A percentile compares a stretch with the other conserved stretches of the same genome.
phyloP scores from a whole-genome alignment of 2,797 vertebrate species.

The Epinephelus malabaricus region DNA sequence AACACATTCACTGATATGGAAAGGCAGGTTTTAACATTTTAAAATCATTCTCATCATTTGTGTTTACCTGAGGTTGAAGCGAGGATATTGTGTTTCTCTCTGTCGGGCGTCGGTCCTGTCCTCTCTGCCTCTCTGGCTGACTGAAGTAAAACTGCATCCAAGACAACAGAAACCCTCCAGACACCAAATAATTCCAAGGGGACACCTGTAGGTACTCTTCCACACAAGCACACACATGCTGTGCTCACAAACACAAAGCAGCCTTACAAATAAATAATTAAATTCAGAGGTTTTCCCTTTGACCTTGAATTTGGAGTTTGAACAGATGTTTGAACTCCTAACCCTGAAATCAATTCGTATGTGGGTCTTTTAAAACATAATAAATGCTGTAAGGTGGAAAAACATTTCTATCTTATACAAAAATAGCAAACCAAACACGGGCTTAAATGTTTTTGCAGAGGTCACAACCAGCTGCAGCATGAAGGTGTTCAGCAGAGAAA shows the following conservation, averaged over 20 bases:
- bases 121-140: constrained; percentile 51
- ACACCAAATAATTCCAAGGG: constrained; percentile 43
- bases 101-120: constrained; percentile 61
- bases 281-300: background rate
- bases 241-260: background rate
- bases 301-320: constrained; percentile 4
- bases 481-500: background rate
- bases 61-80: constrained; percentile 63
- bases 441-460: background rate
- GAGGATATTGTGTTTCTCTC: constrained; percentile 21
- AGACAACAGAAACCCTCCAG: constrained; percentile 77
- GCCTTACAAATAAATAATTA: background rate
- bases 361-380: background rate
- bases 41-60: background rate
- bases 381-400: background rate
- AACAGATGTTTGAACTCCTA: background rate
- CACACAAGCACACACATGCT: background rate
- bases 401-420: background rate
- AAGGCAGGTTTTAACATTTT: constrained; percentile 7
- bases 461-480: background rate
- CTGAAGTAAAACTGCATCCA: constrained; percentile 71
- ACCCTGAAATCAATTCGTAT: background rate
- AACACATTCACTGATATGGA: background rate
- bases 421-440: background rate
- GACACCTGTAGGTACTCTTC: constrained; percentile 42